Base-by-base conservation (phyloP, 2,888 invertebrate genomes). In the Dolichopus griseipennis region DNA sequence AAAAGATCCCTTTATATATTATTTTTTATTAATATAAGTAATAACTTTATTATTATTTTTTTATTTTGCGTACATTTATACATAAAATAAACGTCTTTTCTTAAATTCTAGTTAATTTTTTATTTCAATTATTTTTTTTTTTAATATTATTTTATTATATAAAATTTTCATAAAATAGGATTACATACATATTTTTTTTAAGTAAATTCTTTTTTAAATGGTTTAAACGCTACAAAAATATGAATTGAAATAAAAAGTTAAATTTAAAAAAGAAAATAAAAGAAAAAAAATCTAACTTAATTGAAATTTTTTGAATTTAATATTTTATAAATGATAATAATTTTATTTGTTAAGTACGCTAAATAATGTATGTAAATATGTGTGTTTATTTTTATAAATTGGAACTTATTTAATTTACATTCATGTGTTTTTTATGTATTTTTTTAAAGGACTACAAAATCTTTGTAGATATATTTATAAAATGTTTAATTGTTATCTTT, bases 51-150 rank as follows among this genome's bases (percentile, higher is more conserved):
- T 43, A 2, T 27, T 5, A 27, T 27, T 67, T 64, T 6, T 9
- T 64, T 9, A 43, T 67, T 41, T 37, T 64, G 64, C 41, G 27
- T 52, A 52, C 52, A 52, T 52, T 52, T 52, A 52, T 52, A 52
- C 52, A 52, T 52, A 52, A 52, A 52, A 52, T 52, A 52, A 52
- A 52, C 52, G 52, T 52, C 52, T 52, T 52, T 52, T 52, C 52
- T 52, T 52, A 52, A 52, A 27, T 18, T 52, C 52, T 52, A 52
- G 9, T 18, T 52, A 18, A 52, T 52, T 52, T 52, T 52, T 27
- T 27, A 27, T 27, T 27, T 27, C 27, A 27, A 27, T 4, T 27
- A 27, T 27, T n/a, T n/a, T n/a, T n/a, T 12, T 43, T 43, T 15
- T 43, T 43, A 15, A 43, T 43, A 43, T 43, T 43, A 43, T 9